phyloP scores from a whole-genome alignment of 1,140 invertebrate species.

The Nephila pilipes region DNA sequence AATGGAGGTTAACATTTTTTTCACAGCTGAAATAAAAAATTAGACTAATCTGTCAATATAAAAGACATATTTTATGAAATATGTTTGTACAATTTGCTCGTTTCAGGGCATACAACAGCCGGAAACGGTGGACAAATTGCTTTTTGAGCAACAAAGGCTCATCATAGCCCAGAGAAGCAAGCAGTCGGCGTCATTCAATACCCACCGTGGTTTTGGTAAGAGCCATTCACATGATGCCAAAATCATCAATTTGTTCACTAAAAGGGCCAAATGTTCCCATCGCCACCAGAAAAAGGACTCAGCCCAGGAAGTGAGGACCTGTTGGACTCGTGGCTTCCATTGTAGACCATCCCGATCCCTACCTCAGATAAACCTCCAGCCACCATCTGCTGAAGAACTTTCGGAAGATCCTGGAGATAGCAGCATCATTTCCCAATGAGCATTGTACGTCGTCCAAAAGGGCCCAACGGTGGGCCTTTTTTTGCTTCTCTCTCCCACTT shows the following conservation, averaged over 20 bases:
- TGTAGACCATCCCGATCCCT: slow-evolving; percentile 49
- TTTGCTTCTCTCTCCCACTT: slow-evolving; percentile 28
- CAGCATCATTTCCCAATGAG: slow-evolving; percentile 57
- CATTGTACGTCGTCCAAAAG: slow-evolving; percentile 24
- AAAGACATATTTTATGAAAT: background rate
- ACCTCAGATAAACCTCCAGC: slow-evolving; percentile 47
- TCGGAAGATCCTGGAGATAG: slow-evolving; percentile 55
- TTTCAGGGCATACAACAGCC: background rate
- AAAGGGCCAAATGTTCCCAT: slow-evolving; percentile 72
- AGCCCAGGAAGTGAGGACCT: slow-evolving; percentile 63
- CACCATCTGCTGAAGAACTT: slow-evolving; percentile 62
- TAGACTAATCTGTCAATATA: too few relatives aligned
- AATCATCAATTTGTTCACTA: slow-evolving; percentile 69
- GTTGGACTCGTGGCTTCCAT: slow-evolving; percentile 69
- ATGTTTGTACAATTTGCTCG: background rate
- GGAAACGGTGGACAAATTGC: slow-evolving; percentile 54
- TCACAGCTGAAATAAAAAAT: too few relatives aligned
- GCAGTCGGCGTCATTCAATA: slow-evolving; percentile 49
- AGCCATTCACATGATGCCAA: slow-evolving; percentile 67
- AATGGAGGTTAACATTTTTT: too few relatives aligned
- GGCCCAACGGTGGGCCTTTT: slow-evolving; percentile 19
- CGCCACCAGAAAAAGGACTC: slow-evolving; percentile 9
- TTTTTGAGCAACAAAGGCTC: slow-evolving; percentile 24
- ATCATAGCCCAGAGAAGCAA: background rate
- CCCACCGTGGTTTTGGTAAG: background rate